Evolutionary conservation across 2,113 vertebrate genomes (phyloP).

Genomic region (Eublepharis macularius): DNA sequence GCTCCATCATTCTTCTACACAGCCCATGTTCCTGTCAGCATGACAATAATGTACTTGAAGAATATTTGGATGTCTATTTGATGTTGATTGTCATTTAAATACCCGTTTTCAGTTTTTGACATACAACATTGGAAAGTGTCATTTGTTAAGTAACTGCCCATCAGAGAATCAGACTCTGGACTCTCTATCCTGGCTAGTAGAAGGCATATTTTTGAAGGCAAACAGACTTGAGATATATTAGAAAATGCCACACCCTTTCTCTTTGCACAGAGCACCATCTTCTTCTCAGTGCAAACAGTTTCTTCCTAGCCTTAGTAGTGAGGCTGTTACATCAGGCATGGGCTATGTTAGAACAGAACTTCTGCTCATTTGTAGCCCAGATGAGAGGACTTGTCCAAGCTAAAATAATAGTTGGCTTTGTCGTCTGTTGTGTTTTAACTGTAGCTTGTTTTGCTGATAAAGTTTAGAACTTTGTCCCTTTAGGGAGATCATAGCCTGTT

Average conservation of each 20-base stretch:
- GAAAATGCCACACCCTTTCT: not conserved
- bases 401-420: too few relatives aligned
- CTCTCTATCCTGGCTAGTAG: not conserved
- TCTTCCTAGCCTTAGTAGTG: not conserved
- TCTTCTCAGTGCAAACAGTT: not conserved
- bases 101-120: not conserved
- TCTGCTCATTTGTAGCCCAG: not conserved
- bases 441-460: too few relatives aligned
- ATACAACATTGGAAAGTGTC: not conserved
- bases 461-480: too few relatives aligned
- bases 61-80: not conserved
- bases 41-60: not conserved
- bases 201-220: not conserved
- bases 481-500: too few relatives aligned
- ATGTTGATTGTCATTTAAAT: not conserved
- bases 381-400: too few relatives aligned
- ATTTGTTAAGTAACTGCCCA: not conserved
- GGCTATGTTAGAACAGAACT: not conserved
- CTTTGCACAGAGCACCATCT: not conserved
- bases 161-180: not conserved
- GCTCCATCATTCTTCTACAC: not conserved
- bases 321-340: not conserved
- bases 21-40: conserved; percentile 37
- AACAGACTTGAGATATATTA: not conserved
- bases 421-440: too few relatives aligned